A percentile compares a stretch with the other conserved stretches of the same genome.
These are phyloP conservation scores for Blennius ocellaris DNA, from an alignment of 2,113 vertebrate species.

Conservation along the genomic window DNA sequence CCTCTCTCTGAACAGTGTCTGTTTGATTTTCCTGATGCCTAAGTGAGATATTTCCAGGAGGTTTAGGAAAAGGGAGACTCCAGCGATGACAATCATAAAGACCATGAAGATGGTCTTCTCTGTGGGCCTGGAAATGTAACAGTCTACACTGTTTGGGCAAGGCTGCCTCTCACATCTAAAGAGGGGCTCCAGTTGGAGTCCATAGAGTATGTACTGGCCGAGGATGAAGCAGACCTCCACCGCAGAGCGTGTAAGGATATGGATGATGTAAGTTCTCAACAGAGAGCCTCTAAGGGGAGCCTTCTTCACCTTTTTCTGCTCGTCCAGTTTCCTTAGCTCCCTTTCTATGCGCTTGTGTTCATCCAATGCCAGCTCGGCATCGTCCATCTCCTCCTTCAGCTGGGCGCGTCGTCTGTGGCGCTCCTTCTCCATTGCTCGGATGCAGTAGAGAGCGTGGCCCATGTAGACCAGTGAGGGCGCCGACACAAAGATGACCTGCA, in stretches of 20 bases:
- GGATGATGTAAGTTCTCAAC: conserved; percentile 91
- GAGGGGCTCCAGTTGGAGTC: conserved; percentile 89
- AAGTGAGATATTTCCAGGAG: conserved; percentile 92
- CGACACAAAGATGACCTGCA: conserved; percentile 96
- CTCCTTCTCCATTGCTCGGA: conserved; percentile 91
- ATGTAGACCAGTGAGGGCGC: conserved; percentile 94
- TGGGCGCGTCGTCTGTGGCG: conserved; percentile 85
- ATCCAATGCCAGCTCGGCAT: conserved; percentile 81
- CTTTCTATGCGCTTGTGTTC: conserved; percentile 88
- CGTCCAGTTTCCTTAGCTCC: conserved; percentile 89
- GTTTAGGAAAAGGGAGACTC: conserved; percentile 91
- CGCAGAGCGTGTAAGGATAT: conserved; percentile 92
- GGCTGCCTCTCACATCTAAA: conserved; percentile 91
- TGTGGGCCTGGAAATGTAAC: conserved; percentile 95
- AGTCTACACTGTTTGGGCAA: conserved; percentile 95
- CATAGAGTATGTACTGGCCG: conserved; percentile 93
- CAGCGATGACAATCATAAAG: conserved; percentile 93
- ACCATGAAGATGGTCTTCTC: conserved; percentile 98
- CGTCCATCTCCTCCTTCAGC: conserved; percentile 88
- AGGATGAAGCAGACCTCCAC: conserved; percentile 94
- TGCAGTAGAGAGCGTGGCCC: conserved; percentile 92
- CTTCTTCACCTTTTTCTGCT: conserved; percentile 90
- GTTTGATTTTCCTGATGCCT: conserved; percentile 89
- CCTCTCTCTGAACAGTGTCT: conserved; percentile 79
- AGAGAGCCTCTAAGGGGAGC: conserved; percentile 92